These are phyloP conservation scores for Austrolebias charrua DNA, from an alignment of 2,797 vertebrate genomes.

Conservation along the genomic window DNA sequence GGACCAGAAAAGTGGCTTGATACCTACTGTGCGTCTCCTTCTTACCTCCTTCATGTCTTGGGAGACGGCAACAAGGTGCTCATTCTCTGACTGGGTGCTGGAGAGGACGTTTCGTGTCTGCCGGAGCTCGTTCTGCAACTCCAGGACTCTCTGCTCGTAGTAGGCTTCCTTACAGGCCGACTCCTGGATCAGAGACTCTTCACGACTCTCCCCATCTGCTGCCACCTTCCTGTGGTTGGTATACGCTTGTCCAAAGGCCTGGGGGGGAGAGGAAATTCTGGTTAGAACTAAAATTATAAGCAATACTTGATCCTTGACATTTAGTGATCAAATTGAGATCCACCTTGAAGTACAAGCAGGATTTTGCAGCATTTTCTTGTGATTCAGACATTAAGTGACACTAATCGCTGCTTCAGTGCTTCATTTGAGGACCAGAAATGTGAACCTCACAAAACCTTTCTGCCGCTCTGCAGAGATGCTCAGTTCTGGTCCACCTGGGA, in stretches of 20 bases:
- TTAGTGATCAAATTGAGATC: background rate
- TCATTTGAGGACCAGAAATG: conserved; percentile 36
- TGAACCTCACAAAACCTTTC: conserved; percentile 34
- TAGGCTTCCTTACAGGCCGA: conserved; percentile 94
- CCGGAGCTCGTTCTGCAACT: conserved; percentile 90
- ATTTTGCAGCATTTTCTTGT: background rate
- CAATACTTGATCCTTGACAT: background rate
- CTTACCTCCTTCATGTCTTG: conserved; percentile 92
- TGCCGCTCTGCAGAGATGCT: conserved; percentile 43
- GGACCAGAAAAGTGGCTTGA: background rate
- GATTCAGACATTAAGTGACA: conserved; percentile 30
- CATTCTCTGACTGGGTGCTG: conserved; percentile 92
- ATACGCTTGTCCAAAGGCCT: conserved; percentile 95
- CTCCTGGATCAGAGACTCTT: conserved; percentile 94
- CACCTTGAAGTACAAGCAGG: background rate
- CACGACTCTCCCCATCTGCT: conserved; percentile 93
- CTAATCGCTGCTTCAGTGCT: conserved; percentile 28
- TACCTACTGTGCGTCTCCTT: background rate
- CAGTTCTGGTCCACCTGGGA: conserved; percentile 65
- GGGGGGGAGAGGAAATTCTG: conserved; percentile 15
- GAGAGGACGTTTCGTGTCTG: conserved; percentile 87
- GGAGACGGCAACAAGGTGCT: conserved; percentile 86
- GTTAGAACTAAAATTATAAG: conserved; percentile 8
- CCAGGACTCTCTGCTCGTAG: conserved; percentile 92
- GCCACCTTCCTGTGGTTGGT: conserved; percentile 96